Evolutionary conservation across 1,140 invertebrate species (phyloP), one percentile per base, ranked within the genome.

Genomic region (Mesaphorura yosii): DNA sequence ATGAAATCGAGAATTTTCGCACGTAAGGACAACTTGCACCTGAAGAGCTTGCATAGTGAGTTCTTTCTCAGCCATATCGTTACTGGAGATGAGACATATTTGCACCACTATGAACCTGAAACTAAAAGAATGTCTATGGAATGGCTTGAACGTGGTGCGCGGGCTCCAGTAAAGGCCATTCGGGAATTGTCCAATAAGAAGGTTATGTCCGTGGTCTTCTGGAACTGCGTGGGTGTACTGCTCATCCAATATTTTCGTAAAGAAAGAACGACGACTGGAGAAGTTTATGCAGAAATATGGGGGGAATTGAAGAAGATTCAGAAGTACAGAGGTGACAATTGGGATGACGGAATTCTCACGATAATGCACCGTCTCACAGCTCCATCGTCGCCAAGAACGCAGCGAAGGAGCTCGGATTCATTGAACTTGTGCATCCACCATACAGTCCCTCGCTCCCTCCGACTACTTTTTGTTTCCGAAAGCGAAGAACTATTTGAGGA

Each of bases 361-460:
- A 34, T n/a, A 34, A n/a, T n/a, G 31, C 31, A 10, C 31, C 31
- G n/a, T 34, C 10, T n/a, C 31, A 34, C n/a, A 34, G 10, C n/a
- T 34, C 31, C 10, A 34, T 10, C 31, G n/a, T 60, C 54, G 55
- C 66, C n/a, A 63, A 63, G 54, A 51, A 61, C 44, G 50, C 53
- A 53, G 40, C 72, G 22, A 48, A 64, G 19, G 66, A 50, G 59
- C 64, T 70, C 41, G 47, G 60, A 19, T 72, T 68, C 64, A 65
- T 71, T 67, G 59, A 69, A 57, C 70, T 76, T 38, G 63, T 60
- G 25, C 70, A 74, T 55, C 68, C 66, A 65, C 68, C 69, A 27
- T 73, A 72, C 57, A 68, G 60, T 44, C 68, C 67, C 55, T 68
- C 74, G 61, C 59, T 73, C 25, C 67, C 31, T 67, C 64, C 37